Percentiles rank a stretch among this genome's conserved stretches.
Evolutionary conservation across 2,113 vertebrate species (phyloP).

Genomic region (Panthera uncia): DNA sequence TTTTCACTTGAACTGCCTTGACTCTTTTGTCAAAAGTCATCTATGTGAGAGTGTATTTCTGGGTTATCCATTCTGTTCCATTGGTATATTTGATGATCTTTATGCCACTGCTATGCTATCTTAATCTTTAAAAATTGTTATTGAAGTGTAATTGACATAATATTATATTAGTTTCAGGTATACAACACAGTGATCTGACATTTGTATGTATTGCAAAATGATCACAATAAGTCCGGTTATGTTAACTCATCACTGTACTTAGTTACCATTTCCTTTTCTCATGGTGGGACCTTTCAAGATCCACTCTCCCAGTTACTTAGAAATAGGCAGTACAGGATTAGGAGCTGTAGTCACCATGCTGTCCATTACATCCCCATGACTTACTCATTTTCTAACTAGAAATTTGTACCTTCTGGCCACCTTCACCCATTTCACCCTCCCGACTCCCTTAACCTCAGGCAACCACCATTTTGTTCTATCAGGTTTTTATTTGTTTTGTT

Average conservation of each 20-base stretch:
- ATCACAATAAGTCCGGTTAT: background rate
- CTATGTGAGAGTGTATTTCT: background rate
- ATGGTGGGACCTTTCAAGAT: background rate
- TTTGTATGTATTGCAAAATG: background rate
- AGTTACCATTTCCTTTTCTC: background rate
- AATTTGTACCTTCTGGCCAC: background rate
- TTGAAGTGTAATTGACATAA: background rate
- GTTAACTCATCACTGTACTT: background rate
- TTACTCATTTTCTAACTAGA: background rate
- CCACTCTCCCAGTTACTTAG: background rate
- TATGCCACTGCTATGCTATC: background rate
- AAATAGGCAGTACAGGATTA: background rate
- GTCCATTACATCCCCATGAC: background rate
- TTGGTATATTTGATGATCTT: background rate
- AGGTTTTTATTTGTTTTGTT: background rate
- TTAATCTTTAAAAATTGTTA: background rate
- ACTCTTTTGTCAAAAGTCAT: background rate
- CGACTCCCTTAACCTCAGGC: background rate
- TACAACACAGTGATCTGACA: background rate
- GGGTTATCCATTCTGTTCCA: background rate
- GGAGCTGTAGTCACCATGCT: background rate
- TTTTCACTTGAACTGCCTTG: background rate
- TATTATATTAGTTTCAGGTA: background rate
- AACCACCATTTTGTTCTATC: background rate
- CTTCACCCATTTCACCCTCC: background rate